phyloP scores from a whole-genome alignment of 1,140 invertebrate species.

The Coenobita brevimanus region DNA sequence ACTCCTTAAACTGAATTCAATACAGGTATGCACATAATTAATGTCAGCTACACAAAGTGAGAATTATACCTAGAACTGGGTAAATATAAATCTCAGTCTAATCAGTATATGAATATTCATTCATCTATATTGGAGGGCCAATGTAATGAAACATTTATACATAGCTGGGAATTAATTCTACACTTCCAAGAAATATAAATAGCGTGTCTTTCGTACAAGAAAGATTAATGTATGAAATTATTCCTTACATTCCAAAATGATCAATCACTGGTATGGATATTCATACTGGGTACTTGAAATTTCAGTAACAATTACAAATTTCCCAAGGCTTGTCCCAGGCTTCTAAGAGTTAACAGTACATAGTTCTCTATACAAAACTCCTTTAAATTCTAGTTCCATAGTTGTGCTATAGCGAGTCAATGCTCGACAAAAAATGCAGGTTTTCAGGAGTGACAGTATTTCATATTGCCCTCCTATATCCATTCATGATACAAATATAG shows the following conservation, averaged over 20 bases:
- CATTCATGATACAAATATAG: not conserved
- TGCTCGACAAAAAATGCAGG: conserved; percentile 31
- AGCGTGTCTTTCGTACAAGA: conserved; percentile 45
- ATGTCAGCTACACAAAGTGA: conserved; percentile 32
- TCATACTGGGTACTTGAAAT: conserved; percentile 55
- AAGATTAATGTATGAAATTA: conserved; percentile 55
- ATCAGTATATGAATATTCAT: conserved; percentile 54
- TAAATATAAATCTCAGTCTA: conserved; percentile 57
- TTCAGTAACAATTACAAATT: conserved; percentile 53
- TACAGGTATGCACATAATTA: conserved; percentile 37
- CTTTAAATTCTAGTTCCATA: conserved; percentile 4
- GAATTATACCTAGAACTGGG: conserved; percentile 51
- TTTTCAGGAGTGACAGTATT: conserved; percentile 17
- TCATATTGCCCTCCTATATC: not conserved
- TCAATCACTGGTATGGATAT: conserved; percentile 32
- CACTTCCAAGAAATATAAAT: conserved; percentile 54
- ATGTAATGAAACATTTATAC: conserved; percentile 53
- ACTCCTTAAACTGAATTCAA: conserved; percentile 51
- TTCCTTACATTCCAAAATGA: conserved; percentile 35
- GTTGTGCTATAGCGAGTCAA: conserved; percentile 17
- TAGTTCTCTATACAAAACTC: conserved; percentile 42
- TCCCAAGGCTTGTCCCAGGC: conserved; percentile 24
- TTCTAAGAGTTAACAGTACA: conserved; percentile 26
- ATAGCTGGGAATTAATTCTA: conserved; percentile 37
- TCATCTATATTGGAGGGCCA: conserved; percentile 42